A percentile compares a stretch with the other conserved stretches of the same genome.
phyloP scores from a whole-genome alignment of 2,888 invertebrate species.

The Helobdella robusta region DNA sequence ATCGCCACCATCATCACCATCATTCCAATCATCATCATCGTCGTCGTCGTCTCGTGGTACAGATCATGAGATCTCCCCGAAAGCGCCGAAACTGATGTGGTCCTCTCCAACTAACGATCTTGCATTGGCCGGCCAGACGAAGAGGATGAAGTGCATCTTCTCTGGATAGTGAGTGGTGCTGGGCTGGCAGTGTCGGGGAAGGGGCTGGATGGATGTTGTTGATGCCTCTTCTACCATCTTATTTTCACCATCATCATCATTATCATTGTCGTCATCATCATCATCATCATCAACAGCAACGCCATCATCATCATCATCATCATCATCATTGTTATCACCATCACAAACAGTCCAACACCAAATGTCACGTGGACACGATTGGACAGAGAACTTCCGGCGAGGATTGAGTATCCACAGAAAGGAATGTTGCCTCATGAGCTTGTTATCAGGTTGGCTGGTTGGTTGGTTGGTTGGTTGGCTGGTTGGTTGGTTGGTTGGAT shows the following conservation, averaged over 20 bases:
- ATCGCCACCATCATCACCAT: slow-evolving; percentile 3
- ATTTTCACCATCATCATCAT: slow-evolving; percentile 4
- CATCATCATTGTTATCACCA: slow-evolving; percentile 3
- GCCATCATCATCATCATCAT: not conserved
- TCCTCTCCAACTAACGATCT: slow-evolving; percentile 20
- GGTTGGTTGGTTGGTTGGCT: too few species aligned
- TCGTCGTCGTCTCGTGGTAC: not conserved
- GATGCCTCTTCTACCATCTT: too few species aligned
- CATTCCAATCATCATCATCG: not conserved
- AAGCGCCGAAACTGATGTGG: slow-evolving; percentile 30
- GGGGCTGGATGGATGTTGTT: not conserved
- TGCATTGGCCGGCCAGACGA: slow-evolving; percentile 27
- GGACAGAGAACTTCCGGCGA: slow-evolving; percentile 15
- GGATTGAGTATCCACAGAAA: not conserved
- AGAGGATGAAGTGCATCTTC: slow-evolving; percentile 35
- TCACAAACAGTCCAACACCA: slow-evolving; percentile 30
- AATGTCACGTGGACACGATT: slow-evolving; percentile 24
- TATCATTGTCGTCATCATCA: slow-evolving; percentile 19
- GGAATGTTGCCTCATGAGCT: slow-evolving; percentile 12
- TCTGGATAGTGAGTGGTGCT: slow-evolving; percentile 35
- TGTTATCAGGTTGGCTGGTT: too few species aligned
- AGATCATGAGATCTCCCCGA: not conserved
- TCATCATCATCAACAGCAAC: slow-evolving; percentile 8
- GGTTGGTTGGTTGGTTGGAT: too few species aligned
- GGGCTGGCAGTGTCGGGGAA: too few species aligned